A percentile compares a stretch with the other conserved stretches of the same genome.
Evolutionary conservation across 2,888 invertebrate species (phyloP).

Genomic region (Lissocephala sabroskyi): DNA sequence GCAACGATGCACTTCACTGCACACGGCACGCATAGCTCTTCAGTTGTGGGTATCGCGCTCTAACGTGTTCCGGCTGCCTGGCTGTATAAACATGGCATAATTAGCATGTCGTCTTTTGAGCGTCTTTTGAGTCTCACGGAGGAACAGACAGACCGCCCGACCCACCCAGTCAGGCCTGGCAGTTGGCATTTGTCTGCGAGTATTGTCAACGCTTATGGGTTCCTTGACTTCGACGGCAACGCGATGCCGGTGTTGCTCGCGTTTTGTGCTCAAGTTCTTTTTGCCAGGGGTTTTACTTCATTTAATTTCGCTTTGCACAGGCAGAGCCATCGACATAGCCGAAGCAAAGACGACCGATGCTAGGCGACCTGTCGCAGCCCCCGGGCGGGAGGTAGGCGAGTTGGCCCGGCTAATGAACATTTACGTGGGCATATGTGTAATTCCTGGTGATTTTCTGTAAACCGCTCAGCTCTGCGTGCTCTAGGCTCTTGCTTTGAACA

Average conservation of each 20-base stretch:
- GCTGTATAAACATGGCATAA: constrained; percentile 50
- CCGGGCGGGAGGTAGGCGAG: not conserved
- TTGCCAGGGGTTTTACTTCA: constrained; percentile 34
- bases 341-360: not conserved
- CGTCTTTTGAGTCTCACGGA: not conserved
- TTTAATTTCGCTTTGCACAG: constrained; percentile 47
- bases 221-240: constrained; percentile 59
- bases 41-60: not conserved
- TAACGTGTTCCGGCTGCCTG: constrained; percentile 6
- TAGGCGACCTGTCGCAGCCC: not conserved
- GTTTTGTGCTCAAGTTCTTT: no score
- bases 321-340: no score
- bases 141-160: no score
- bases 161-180: not conserved
- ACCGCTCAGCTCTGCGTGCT: not conserved
- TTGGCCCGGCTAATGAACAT: not conserved
- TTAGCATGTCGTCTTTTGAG: constrained; percentile 40
- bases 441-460: constrained; percentile 10
- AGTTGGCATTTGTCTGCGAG: not conserved
- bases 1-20: constrained; percentile 8
- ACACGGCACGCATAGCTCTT: constrained; percentile 2
- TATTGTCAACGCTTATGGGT: constrained; percentile 49
- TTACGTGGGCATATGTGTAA: not conserved
- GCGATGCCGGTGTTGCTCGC: no score
- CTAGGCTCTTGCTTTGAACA: constrained; percentile 11